Base-by-base conservation (phyloP, 2,797 vertebrate genomes). In the Premnoplex brunnescens region DNA sequence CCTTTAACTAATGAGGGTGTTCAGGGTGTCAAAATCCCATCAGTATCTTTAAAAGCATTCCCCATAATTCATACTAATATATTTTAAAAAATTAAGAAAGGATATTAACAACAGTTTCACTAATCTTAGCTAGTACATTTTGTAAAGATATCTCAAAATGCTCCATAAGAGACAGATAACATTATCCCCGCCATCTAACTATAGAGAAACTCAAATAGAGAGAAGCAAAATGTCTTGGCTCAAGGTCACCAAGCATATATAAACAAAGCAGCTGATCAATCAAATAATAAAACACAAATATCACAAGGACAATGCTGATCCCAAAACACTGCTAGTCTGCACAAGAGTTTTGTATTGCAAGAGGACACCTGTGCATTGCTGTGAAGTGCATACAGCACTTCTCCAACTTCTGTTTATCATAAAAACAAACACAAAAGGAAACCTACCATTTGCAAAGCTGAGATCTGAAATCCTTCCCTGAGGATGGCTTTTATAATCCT, bases 371-470 rank as follows among this genome's bases (percentile, higher is more conserved):
- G 37, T 56, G 75, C 56, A 37, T 26, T 37, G 58, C 49, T 78
- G 48, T 8, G 5, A 93, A 14, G 2, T 5, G 7, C 52, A 77
- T 4, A 54, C 4, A 83, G 43, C 51, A 80, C 13, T 73, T 27
- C 17, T 87, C 41, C 23, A 72, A 26, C 48, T 91, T 74, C 52
- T 60, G 56, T 85, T 89, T 64, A 72, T 63, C 41, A 48, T 26
- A 67, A 68, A 83, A 95, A 78, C 36, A 48, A 26, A 79, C 27
- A 82, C 17, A 67, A 56, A 94, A 64, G 48, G 49, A 59, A 78
- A 96, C 97, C 91, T 98, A 99, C 99, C 99, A 99, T 99, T 95
- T 99, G 98, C 96, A 99, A 98, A 63, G 99, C 99, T 66, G 99
- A 98, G 94, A 99, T 98, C 91, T 99, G 97, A 98, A 99, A 99